These are phyloP conservation scores for Ochropacha duplaris DNA, from an alignment of 2,888 invertebrate genomes.

Conservation along the genomic window DNA sequence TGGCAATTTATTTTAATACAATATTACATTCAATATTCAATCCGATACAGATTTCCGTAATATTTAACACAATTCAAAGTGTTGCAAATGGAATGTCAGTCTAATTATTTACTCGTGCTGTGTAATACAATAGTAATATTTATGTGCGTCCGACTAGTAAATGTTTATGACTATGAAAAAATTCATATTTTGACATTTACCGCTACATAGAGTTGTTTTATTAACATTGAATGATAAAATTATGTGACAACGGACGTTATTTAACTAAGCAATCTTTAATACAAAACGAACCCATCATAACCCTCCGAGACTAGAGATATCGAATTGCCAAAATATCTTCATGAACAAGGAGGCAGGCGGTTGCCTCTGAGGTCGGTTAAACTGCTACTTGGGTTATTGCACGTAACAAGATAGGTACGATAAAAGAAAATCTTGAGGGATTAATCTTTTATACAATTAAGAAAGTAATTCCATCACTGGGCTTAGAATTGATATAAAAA, in stretches of 20 bases:
- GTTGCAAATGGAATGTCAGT: no score
- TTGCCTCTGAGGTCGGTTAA: slow-evolving; percentile 37
- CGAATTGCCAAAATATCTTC: slow-evolving; percentile 49
- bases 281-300: slow-evolving; percentile 47
- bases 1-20: no score
- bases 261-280: slow-evolving; percentile 58
- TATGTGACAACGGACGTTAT: slow-evolving; percentile 49
- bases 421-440: slow-evolving; percentile 31
- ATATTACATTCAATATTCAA: no score
- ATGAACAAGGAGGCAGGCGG: slow-evolving; percentile 28
- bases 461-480: slow-evolving; percentile 15
- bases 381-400: slow-evolving; percentile 40
- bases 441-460: slow-evolving; percentile 29
- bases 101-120: no score
- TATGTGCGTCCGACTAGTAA: not conserved
- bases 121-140: no score
- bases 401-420: slow-evolving; percentile 32
- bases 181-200: no score
- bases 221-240: slow-evolving; percentile 32
- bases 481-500: not conserved
- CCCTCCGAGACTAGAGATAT: slow-evolving; percentile 51
- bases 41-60: no score
- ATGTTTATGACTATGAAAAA: not conserved
- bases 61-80: no score
- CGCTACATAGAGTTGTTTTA: not conserved